Conservation (phyloP, 2,888 invertebrate species). For the Eremobia ochroleuca region DNA sequence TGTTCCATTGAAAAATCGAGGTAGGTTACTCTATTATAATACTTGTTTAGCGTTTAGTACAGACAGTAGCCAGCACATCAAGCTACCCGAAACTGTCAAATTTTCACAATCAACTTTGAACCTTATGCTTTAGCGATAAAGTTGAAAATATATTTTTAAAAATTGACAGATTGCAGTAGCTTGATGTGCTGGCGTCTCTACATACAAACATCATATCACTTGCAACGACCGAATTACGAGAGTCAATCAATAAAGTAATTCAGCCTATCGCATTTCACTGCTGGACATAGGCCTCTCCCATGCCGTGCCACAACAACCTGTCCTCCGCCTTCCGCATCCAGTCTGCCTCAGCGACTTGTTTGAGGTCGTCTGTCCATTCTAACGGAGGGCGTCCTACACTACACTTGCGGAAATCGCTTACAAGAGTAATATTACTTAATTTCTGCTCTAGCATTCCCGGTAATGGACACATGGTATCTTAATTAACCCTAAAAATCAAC, state of each 20-base stretch:
- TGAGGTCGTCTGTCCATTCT: background rate
- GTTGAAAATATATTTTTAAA: too few species aligned
- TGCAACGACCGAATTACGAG: background rate
- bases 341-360: background rate
- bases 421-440: background rate
- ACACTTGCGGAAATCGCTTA: background rate
- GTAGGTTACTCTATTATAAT: background rate
- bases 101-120: too few species aligned
- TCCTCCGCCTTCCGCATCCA: background rate
- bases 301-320: background rate
- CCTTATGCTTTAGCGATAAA: too few species aligned
- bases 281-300: background rate
- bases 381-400: background rate
- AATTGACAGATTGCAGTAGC: too few species aligned
- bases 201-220: too few species aligned
- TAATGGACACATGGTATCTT: slow-evolving; percentile 3
- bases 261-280: background rate
- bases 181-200: too few species aligned
- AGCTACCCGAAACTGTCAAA: too few species aligned
- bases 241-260: too few species aligned
- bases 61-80: too few species aligned
- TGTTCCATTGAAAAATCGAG: background rate
- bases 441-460: background rate
- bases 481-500: slow-evolving; percentile 11
- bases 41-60: background rate